Evolutionary conservation across 2,888 invertebrate species (phyloP), one percentile per base, ranked within the genome.

Genomic region (Hydriomena furcata): DNA sequence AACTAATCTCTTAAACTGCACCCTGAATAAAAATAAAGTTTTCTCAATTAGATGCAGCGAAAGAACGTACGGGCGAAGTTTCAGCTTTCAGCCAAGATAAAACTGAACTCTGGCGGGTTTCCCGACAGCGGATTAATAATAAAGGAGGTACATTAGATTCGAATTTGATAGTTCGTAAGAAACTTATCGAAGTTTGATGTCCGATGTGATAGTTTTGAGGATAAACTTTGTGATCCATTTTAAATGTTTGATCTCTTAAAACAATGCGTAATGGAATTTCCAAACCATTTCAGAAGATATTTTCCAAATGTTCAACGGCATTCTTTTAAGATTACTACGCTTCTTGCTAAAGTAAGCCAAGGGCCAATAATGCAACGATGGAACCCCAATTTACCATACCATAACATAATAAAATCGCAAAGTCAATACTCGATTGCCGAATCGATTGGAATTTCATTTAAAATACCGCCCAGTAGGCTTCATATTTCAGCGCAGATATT

Each of bases 71-170:
- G 65, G 75, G 71, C 62, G 62, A 86, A 86, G 79, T 86, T 87
- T 79, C 59, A 76, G 73, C 71, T 76, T 77, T 74, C 73, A 80
- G 75, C 76, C 70, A 66, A 80, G 82, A 86, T 86, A 86, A 82
- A 79, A 55, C 56, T 73, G 82, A 52, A 52, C 52, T 84, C 84
- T 82, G 78, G 76, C 57, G 64, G 73, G 71, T 73, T 68, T 72
- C 71, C 78, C 78, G 66, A 66, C 63, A 70, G 68, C 68, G 75
- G 84, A 84, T 82, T 84, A 81, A 82, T 79, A 82, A 76, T 74
- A 77, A 74, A 73, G 68, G 68, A 71, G 68, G 68, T 71, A 73
- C 66, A 64, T 68, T 68, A 65, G 68, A 59, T 55, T 55, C 30
- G 49, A 52, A 52, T 60, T 55, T 51, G 42, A 50, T 54, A 58